These are phyloP conservation scores for Saturnia japonica DNA, from an alignment of 2,888 invertebrate species.

Conservation along the genomic window DNA sequence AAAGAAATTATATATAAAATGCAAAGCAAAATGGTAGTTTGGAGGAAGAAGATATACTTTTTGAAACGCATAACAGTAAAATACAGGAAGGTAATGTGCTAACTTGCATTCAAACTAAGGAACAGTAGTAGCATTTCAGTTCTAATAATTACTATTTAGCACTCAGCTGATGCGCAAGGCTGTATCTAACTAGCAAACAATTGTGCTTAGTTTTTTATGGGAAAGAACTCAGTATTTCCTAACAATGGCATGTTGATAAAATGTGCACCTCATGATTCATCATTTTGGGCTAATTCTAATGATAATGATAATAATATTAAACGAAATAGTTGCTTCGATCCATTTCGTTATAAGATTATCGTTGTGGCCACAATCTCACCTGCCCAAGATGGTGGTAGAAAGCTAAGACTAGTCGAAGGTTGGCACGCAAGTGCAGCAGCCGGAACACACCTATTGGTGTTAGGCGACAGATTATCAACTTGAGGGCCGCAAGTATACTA, in stretches of 20 bases:
- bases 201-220: slow-evolving; percentile 24
- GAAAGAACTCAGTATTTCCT: slow-evolving; percentile 7
- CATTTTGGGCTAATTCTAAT: neutral
- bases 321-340: neutral
- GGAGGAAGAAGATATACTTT: neutral
- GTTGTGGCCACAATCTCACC: too few relatives aligned
- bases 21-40: neutral
- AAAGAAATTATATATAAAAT: neutral
- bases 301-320: neutral
- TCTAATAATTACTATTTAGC: slow-evolving; percentile 40
- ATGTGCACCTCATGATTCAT: neutral
- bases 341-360: too few relatives aligned
- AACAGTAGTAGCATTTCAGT: slow-evolving; percentile 14
- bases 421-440: too few relatives aligned
- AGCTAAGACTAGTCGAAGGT: too few relatives aligned
- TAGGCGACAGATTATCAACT: too few relatives aligned
- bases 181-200: slow-evolving; percentile 26
- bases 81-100: slow-evolving; percentile 2
- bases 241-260: neutral
- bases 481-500: too few relatives aligned
- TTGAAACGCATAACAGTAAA: neutral
- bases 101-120: neutral
- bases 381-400: too few relatives aligned
- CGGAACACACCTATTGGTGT: too few relatives aligned
- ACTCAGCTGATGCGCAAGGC: slow-evolving; percentile 52